Evolutionary conservation across 2,797 vertebrate genomes (phyloP), one percentile per base, ranked within the genome.

Genomic region (Danio choprae): DNA sequence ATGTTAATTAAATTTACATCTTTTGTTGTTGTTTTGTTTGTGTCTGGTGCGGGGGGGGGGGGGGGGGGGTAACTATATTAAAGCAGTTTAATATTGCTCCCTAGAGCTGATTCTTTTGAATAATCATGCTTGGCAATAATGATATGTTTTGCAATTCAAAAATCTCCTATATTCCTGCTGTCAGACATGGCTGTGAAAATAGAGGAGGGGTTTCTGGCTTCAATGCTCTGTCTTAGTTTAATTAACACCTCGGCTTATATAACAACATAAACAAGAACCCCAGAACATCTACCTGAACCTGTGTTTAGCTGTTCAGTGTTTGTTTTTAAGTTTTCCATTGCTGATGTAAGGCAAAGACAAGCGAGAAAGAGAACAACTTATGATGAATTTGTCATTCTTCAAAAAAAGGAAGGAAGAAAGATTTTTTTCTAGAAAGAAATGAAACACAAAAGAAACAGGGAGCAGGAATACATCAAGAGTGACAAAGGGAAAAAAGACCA

Each of bases 61-160:
- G n/a, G n/a, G n/a, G n/a, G n/a, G n/a, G n/a, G 81, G 29, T 29
- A 79, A 85, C 81, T 53, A 22, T 41, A 88, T 90, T 87, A 88
- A 87, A 80, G 84, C 53, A 68, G 75, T 90, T 91, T 88, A 88
- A 84, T 85, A 63, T 62, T 75, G 79, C 70, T 88, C 74, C 82
- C 81, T 29, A 41, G 81, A 88, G 87, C 83, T 81, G 80, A 81
- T 72, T 83, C 81, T 70, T 65, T 79, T 87, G 84, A 89, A 89
- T 89, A 89, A 89, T 88, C 81, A 82, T 60, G 86, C 84, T 84
- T 88, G 84, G 84, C 86, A 83, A 85, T 89, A 91, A 91, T 87
- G 84, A 92, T 86, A 80, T 55, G 58, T 90, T 93, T 93, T 92
- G 89, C 90, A 92, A 90, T 86, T 87, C 87, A 92, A 92, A 92